Percentiles rank a stretch among this genome's conserved stretches.
Evolutionary conservation across 2,797 vertebrate species (phyloP).

Genomic region (Pseudomugil gertrudae): DNA sequence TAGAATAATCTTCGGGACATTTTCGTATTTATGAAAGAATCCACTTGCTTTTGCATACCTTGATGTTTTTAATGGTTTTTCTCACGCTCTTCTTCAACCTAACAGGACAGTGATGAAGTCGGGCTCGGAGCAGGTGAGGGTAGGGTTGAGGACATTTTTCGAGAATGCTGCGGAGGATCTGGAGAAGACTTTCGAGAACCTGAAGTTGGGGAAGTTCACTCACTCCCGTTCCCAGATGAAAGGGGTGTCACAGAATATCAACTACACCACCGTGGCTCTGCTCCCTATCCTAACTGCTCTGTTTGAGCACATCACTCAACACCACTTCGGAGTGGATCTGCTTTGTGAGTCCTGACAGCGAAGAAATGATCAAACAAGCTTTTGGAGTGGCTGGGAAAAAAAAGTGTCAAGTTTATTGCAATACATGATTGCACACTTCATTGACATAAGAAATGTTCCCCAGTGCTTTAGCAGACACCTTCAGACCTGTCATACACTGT

Average conservation of each 20-base stretch:
- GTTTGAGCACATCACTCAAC: constrained; percentile 95
- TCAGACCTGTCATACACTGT: background rate
- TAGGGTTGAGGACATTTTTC: constrained; percentile 93
- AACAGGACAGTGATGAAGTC: constrained; percentile 98
- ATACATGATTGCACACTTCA: constrained; percentile 4
- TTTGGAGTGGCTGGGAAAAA: constrained; percentile 26
- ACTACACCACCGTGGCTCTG: constrained; percentile 96
- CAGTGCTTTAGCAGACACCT: background rate
- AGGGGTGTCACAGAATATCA: constrained; percentile 98
- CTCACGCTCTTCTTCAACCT: constrained; percentile 18
- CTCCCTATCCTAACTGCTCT: constrained; percentile 95
- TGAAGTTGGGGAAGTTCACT: constrained; percentile 97
- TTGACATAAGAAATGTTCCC: background rate
- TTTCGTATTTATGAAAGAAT: constrained; percentile 32
- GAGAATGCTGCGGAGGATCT: constrained; percentile 98
- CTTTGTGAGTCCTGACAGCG: constrained; percentile 86
- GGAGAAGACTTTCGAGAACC: constrained; percentile 94
- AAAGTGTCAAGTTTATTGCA: constrained; percentile 9
- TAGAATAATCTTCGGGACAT: constrained; percentile 20
- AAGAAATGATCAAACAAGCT: constrained; percentile 38
- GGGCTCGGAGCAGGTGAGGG: constrained; percentile 92
- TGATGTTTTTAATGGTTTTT: constrained; percentile 13
- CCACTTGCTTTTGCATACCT: constrained; percentile 15
- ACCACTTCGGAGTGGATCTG: constrained; percentile 94
- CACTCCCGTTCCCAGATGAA: constrained; percentile 98